Base-by-base conservation (phyloP, 2,888 invertebrate genomes). In the Octonoba sinensis region DNA sequence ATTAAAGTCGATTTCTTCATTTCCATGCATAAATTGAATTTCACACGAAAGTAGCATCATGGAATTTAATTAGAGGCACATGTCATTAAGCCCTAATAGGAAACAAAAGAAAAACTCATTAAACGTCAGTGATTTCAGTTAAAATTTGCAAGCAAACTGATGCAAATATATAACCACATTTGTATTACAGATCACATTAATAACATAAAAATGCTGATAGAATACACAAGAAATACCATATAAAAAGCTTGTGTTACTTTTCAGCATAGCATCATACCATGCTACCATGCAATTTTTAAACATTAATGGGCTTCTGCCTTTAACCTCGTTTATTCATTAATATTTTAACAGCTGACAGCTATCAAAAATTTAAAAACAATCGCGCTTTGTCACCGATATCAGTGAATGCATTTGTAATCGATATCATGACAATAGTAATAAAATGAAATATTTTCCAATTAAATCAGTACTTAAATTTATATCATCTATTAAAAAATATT, bases 351-450 rank as follows among this genome's bases (percentile, higher is more conserved):
- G 11, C 36, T 72, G 36, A 36, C 51, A 51, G 18, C 24, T 62
- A 16, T 47, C 22, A 54, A 27, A 47, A 24, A 56, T 69, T 69
- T 69, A 69, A 54, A 44, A 69, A 56, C 22, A 69, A 69, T 20
- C 56, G 56, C 20, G 69, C 69, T 69, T 56, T n/a, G 18, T 69
- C 22, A 6, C 20, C 24, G 69, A 69, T 69, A 36, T 36, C 36
- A 36, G 11, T 36, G 3, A 4, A 36, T 1, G 11, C 6, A 36
- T 36, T 36, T 36, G 8, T 36, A 36, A 36, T 36, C 36, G 36
- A 36, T 36, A 8, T 36, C 36, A 36, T 36, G 36, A 36, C 4
- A 4, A 11, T 8, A 36, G 8, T 8, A 11, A 36, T 6, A 8
- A 36, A 36, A 36, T 36, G 11, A 36, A 36, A 1, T 36, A 6